Evolutionary conservation across 2,888 invertebrate species (phyloP).

Genomic region (Eristalis pertinax): DNA sequence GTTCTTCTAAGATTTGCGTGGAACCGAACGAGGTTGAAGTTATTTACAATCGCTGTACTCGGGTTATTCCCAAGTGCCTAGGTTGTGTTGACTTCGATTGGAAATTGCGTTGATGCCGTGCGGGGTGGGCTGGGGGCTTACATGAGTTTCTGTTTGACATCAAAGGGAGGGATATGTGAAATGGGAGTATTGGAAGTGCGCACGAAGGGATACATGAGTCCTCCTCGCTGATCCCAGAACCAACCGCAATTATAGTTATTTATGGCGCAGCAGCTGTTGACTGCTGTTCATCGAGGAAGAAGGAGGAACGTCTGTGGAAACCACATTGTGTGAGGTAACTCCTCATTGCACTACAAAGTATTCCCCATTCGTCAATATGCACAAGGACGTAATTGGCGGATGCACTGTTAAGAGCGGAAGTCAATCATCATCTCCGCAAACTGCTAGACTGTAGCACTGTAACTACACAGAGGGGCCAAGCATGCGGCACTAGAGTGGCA

Average conservation of each 20-base stretch:
- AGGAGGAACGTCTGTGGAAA: too few relatives aligned
- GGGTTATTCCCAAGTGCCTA: conserved; percentile 12
- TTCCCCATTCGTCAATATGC: too few relatives aligned
- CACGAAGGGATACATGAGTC: background rate
- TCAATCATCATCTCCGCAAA: too few relatives aligned
- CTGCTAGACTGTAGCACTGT: too few relatives aligned
- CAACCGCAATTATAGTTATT: background rate
- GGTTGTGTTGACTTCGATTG: conserved; percentile 9
- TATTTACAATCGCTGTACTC: background rate
- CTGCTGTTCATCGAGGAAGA: background rate
- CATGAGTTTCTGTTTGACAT: background rate
- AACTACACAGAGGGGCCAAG: too few relatives aligned
- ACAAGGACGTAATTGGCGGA: too few relatives aligned
- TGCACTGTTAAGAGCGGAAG: too few relatives aligned
- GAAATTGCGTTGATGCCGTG: background rate
- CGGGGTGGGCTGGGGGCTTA: background rate
- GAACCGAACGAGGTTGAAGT: background rate
- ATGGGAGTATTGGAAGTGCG: background rate
- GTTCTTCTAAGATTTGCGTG: background rate
- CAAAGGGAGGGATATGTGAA: background rate
- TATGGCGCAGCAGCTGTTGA: background rate
- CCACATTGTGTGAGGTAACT: too few relatives aligned
- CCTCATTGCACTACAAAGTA: too few relatives aligned
- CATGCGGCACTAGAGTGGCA: too few relatives aligned
- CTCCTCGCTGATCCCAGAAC: background rate